phyloP scores from a whole-genome alignment of 1,140 invertebrate genomes.

The Tetragnatha versicolor region DNA sequence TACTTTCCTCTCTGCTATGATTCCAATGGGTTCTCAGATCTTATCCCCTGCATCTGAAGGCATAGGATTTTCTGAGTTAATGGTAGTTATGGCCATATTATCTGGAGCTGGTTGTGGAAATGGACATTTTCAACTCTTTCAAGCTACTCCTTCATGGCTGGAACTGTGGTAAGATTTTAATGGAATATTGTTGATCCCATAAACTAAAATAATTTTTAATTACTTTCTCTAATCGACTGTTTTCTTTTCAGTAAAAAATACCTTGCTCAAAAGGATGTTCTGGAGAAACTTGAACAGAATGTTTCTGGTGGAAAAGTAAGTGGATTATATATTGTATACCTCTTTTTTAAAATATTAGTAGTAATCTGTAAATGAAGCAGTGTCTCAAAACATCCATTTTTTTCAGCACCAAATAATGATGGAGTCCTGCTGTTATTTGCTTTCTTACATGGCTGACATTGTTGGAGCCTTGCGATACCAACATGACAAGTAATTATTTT shows the following conservation, averaged over 20 bases:
- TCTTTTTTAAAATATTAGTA: neutral
- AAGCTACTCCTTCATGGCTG: constrained; percentile 81
- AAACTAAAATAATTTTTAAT: neutral
- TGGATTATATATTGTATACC: neutral
- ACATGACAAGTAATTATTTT: constrained; percentile 52
- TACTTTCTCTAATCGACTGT: neutral
- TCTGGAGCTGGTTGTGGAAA: constrained; percentile 79
- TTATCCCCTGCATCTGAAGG: constrained; percentile 73
- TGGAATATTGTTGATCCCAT: neutral
- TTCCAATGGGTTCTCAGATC: constrained; percentile 77
- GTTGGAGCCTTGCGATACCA: constrained; percentile 71
- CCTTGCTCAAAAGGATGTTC: constrained; percentile 69
- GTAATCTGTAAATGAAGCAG: neutral
- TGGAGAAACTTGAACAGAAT: constrained; percentile 68
- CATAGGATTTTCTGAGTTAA: constrained; percentile 79
- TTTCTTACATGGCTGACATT: constrained; percentile 78
- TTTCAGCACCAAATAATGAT: constrained; percentile 68
- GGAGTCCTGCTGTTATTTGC: constrained; percentile 79
- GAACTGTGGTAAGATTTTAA: constrained; percentile 63
- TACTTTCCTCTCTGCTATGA: constrained; percentile 77
- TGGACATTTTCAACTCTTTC: constrained; percentile 81
- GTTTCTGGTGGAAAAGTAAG: constrained; percentile 68
- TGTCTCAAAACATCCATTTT: constrained; percentile 1
- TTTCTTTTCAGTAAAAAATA: constrained; percentile 67
- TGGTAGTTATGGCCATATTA: constrained; percentile 79